These are phyloP conservation scores for Yponomeuta malinellus DNA, from an alignment of 2,888 invertebrate species.

Conservation along the genomic window DNA sequence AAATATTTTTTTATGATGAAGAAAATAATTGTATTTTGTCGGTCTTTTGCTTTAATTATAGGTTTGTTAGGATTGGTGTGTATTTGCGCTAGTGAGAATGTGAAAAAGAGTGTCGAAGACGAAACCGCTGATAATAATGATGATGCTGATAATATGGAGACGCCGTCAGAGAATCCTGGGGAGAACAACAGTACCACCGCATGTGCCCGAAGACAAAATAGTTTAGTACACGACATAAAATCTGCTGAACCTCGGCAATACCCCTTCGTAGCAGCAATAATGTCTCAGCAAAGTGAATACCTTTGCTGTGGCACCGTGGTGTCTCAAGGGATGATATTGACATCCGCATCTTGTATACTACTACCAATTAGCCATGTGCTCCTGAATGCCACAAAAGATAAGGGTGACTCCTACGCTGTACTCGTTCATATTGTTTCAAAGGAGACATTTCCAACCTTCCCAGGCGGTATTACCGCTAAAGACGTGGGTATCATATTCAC, in stretches of 20 bases:
- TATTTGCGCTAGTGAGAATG: slow-evolving; percentile 40
- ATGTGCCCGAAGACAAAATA: slow-evolving; percentile 51
- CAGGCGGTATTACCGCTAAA: slow-evolving; percentile 38
- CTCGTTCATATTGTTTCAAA: slow-evolving; percentile 46
- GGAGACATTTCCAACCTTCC: slow-evolving; percentile 55
- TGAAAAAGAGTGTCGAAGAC: slow-evolving; percentile 53
- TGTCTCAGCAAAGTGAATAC: slow-evolving; percentile 57
- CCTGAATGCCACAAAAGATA: slow-evolving; percentile 49
- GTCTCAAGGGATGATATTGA: slow-evolving; percentile 55
- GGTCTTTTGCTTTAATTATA: slow-evolving; percentile 25
- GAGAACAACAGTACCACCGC: slow-evolving; percentile 27
- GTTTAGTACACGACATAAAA: slow-evolving; percentile 52
- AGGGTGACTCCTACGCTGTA: slow-evolving; percentile 38
- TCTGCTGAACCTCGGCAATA: slow-evolving; percentile 44
- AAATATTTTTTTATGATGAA: not conserved
- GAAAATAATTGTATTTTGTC: not conserved
- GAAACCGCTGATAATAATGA: slow-evolving; percentile 25
- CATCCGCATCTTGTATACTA: slow-evolving; percentile 48
- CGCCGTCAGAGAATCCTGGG: not conserved
- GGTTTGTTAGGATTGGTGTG: slow-evolving; percentile 35
- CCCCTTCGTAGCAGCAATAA: slow-evolving; percentile 58
- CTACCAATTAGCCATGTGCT: slow-evolving; percentile 46
- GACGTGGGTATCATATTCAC: slow-evolving; percentile 56
- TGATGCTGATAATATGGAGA: not conserved
- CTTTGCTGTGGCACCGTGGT: slow-evolving; percentile 56